Conservation (phyloP, 2,113 vertebrate species). For the Collichthys lucidus region DNA sequence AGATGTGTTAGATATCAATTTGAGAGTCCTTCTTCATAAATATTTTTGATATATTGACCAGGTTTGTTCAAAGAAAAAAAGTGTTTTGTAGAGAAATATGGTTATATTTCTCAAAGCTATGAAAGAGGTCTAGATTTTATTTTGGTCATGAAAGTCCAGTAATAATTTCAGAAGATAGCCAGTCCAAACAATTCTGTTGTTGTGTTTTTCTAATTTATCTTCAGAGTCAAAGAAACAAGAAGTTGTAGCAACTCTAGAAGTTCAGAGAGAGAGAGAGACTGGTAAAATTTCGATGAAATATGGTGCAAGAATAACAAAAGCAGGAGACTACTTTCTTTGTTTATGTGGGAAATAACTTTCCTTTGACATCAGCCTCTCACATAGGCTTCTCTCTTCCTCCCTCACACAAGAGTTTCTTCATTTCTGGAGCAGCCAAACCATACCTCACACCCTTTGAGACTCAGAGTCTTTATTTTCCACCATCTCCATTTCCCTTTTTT, state of each 20-base stretch:
- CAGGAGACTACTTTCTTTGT: constrained; percentile 54
- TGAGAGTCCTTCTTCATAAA: background rate
- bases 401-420: constrained; percentile 24
- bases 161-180: background rate
- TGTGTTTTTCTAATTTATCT: background rate
- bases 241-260: background rate
- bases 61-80: background rate
- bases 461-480: constrained; percentile 48
- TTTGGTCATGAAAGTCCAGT: background rate
- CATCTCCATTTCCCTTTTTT: constrained; percentile 4
- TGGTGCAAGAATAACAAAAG: constrained; percentile 58
- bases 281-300: constrained; percentile 20
- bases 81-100: background rate
- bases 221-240: background rate
- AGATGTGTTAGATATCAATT: background rate
- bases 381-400: constrained; percentile 30
- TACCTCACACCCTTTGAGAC: constrained; percentile 32
- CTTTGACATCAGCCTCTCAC: constrained; percentile 56
- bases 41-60: background rate
- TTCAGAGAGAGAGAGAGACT: background rate
- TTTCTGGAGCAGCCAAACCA: constrained; percentile 22
- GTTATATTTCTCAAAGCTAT: background rate
- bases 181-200: background rate
- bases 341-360: constrained; percentile 53
- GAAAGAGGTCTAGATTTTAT: background rate